Base-by-base conservation (phyloP, 1,140 invertebrate species). In the Argopecten irradians region DNA sequence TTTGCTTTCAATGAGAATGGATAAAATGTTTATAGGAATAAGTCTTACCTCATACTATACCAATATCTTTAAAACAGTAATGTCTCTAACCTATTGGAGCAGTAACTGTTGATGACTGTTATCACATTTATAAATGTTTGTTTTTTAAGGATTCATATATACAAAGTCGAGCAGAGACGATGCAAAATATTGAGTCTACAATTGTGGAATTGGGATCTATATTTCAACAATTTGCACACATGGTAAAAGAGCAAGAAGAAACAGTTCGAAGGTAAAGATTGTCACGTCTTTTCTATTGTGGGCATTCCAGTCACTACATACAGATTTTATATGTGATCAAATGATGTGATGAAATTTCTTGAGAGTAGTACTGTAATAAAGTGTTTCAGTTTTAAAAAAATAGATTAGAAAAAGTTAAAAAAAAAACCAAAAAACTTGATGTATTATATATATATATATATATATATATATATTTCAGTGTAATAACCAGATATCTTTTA, bases 211-310 rank as follows among this genome's bases (percentile, higher is more conserved):
- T 99, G n/a, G 99, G 99, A 9, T 98, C 98, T 82, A 99, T 99
- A 94, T 99, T 99, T 95, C 98, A 98, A 94, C 99, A 99, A 95
- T 96, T 99, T 91, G 99, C 99, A 32, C 97, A 98, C 94, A 99
- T 99, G 98, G 99, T 99, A 34, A 99, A 99, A 94, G 99, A 99
- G 96, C 99, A 99, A 96, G 99, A 99, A 96, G 99, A 99, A 96
- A 98, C 99, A 96, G 99, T 99, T 32, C 98, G 98, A 93, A 97
- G 97, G 97, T 97, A 94, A 91, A 92, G 92, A 46, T 16, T 16
- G 84, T 19, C n/a, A n/a, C n/a, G 92, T 92, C 55, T 16, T 16
- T 85, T 19, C n/a, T n/a, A n/a, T n/a, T n/a, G n/a, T n/a, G n/a
- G n/a, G n/a, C n/a, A n/a, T n/a, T n/a, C n/a, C n/a, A n/a, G n/a